Evolutionary conservation across 2,113 vertebrate species (phyloP).

Genomic region (Phrynosoma blainvillii): DNA sequence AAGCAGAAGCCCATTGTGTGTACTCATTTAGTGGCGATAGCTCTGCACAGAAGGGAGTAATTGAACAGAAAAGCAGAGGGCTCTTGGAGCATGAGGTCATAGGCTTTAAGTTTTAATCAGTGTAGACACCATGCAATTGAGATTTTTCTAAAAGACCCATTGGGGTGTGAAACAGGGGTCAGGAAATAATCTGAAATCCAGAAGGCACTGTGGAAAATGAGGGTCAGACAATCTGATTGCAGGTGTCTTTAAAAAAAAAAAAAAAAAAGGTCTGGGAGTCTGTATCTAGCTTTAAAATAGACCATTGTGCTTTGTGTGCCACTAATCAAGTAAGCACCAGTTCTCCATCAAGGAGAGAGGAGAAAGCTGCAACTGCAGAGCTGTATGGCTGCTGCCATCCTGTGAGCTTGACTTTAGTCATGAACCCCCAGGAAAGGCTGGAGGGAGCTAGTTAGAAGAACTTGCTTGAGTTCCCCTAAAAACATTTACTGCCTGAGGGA

Average conservation of each 20-base stretch:
- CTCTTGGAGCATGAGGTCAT: slow-evolving; percentile 85
- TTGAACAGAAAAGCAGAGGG: slow-evolving; percentile 90
- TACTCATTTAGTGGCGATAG: slow-evolving; percentile 83
- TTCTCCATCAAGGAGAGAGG: not conserved
- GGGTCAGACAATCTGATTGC: slow-evolving; percentile 41
- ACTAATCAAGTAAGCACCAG: not conserved
- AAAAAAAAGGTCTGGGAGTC: fast-evolving
- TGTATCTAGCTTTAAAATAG: not conserved
- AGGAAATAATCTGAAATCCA: slow-evolving; percentile 72
- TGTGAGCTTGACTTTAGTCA: not conserved
- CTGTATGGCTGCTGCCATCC: not conserved
- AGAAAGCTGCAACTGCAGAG: not conserved
- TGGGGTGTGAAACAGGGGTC: slow-evolving; percentile 69
- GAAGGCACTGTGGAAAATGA: slow-evolving; percentile 64
- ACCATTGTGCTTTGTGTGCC: not conserved
- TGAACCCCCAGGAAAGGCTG: not conserved
- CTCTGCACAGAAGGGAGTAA: slow-evolving; percentile 83
- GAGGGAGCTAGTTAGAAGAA: not conserved
- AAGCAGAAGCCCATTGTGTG: slow-evolving; percentile 90
- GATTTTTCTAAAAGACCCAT: slow-evolving; percentile 75
- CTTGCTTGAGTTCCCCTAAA: not conserved
- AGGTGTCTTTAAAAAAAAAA: not conserved
- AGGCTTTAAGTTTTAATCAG: slow-evolving; percentile 82
- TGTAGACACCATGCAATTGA: slow-evolving; percentile 82
- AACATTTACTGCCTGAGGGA: not conserved